Evolutionary conservation across 2,797 vertebrate species (phyloP).

Genomic region (Chrosomus eos): DNA sequence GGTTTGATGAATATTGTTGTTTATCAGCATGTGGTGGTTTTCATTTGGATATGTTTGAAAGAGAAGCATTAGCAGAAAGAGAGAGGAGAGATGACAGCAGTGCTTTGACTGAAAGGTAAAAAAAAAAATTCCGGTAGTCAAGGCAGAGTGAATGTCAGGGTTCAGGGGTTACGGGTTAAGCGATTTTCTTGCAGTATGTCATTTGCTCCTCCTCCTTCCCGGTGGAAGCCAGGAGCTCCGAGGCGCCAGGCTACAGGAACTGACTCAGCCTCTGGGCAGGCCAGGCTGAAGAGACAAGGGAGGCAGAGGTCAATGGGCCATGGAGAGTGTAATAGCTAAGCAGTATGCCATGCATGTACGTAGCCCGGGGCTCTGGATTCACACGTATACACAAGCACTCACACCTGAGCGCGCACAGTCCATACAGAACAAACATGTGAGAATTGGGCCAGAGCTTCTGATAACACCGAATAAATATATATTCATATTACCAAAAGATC

Average conservation of each 20-base stretch:
- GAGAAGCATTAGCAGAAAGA: not conserved
- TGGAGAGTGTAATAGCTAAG: slow-evolving; percentile 75
- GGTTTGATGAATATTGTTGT: slow-evolving; percentile 2
- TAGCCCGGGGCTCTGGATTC: slow-evolving; percentile 39
- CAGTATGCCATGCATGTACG: slow-evolving; percentile 65
- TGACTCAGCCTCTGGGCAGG: slow-evolving; percentile 64
- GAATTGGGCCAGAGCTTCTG: slow-evolving; percentile 10
- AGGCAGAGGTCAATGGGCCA: slow-evolving; percentile 66
- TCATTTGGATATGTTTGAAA: slow-evolving; percentile 1
- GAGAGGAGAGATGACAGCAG: not conserved
- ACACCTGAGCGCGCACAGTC: slow-evolving; percentile 13
- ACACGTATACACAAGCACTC: slow-evolving; percentile 26
- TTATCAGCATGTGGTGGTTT: slow-evolving; percentile 13
- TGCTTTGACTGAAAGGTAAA: slow-evolving; percentile 68
- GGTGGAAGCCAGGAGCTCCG: slow-evolving; percentile 31
- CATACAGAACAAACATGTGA: slow-evolving; percentile 48
- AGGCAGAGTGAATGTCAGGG: slow-evolving; percentile 63
- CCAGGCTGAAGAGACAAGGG: slow-evolving; percentile 26
- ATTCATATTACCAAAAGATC: slow-evolving; percentile 39
- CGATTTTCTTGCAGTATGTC: slow-evolving; percentile 66
- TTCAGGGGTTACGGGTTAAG: slow-evolving; percentile 74
- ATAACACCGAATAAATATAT: slow-evolving; percentile 35
- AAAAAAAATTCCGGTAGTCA: not conserved
- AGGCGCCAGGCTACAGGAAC: slow-evolving; percentile 47
- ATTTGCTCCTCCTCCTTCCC: slow-evolving; percentile 31